Percentiles rank a stretch among this genome's conserved stretches.
Conservation (phyloP, 2,888 invertebrate species). For the Orthonevra nobilis region DNA sequence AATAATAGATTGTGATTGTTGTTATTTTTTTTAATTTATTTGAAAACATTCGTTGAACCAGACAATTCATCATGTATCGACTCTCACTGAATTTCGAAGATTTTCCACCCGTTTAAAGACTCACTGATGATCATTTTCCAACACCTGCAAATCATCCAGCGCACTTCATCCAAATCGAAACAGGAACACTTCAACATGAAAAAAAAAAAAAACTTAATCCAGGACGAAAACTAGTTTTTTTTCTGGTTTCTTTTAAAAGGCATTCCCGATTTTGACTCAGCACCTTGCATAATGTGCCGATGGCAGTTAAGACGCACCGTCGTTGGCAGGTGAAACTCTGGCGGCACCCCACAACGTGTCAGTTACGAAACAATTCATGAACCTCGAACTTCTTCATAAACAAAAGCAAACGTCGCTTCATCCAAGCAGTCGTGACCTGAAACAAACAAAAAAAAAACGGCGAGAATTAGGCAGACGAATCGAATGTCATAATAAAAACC, state of each 20-base stretch:
- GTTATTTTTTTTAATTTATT: too few relatives aligned
- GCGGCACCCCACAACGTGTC: conserved; percentile 59
- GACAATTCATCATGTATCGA: background rate
- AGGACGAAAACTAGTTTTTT: conserved; percentile 1
- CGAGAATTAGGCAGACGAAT: conserved; percentile 61
- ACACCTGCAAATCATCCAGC: conserved; percentile 41
- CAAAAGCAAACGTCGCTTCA: conserved; percentile 31
- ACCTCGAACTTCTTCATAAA: conserved; percentile 27
- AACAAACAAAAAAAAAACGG: conserved; percentile 8
- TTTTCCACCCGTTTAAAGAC: background rate
- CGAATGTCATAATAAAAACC: conserved; percentile 67
- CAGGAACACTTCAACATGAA: background rate
- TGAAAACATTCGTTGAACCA: too few relatives aligned
- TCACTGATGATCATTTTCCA: background rate
- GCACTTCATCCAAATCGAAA: conserved; percentile 2
- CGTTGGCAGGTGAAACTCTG: conserved; percentile 54
- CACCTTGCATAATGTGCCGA: conserved; percentile 62
- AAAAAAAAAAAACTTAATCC: conserved; percentile 46
- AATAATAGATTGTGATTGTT: too few relatives aligned
- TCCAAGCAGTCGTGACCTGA: conserved; percentile 16
- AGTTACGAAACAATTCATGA: conserved; percentile 58
- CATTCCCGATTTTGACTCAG: conserved; percentile 7
- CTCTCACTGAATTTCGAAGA: background rate
- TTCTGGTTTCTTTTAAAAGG: conserved; percentile 16
- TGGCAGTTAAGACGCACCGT: conserved; percentile 53